Base-by-base conservation (phyloP, 2,113 vertebrate species). In the Geococcyx californianus region DNA sequence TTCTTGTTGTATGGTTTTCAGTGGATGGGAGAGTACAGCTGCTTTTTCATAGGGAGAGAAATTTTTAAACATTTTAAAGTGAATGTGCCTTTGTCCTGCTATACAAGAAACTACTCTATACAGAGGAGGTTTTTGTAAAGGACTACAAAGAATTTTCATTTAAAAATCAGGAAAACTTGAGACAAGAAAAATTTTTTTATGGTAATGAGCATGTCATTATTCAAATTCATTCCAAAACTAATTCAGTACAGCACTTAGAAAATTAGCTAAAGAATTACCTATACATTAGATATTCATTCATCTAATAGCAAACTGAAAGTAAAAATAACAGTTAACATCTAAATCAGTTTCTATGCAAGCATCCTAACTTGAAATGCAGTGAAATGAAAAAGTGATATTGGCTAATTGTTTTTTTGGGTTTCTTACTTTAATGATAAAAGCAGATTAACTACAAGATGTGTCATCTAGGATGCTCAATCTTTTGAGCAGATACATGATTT, bases 271-370 rank as follows among this genome's bases (percentile, higher is more conserved):
- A 40, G 63, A 93, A 84, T 92, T 93, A 95, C 84, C 89, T 94
- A 93, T 24, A 87, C 59, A 44, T 94, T 89, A 87, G 77, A 11
- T 77, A 95, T 79, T 95, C 81, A 95, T 85, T 83, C 84, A 92
- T 55, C 58, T 97, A 95, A 96, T 81, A 89, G 88, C 73, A 93
- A 95, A 93, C 84, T 91, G 78, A 33, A 95, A 97, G 55, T 58
- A 44, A 95, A 94, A 97, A 89, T 64, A 84, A 18, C 84, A 94
- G 77, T 88, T 87, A 92, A 75, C 47, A 89, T 70, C 91, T 93
- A 91, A 49, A 85, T 83, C 13, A 73, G 54, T 63, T 90, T 59
- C 70, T 89, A 77, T 92, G 40, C 24, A 87, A 78, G 19, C n/a
- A 89, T 47, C n/a, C 60, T 84, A 47, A 56, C 6, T 26, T 60